Percentiles rank a stretch among this genome's conserved stretches.
Conservation (phyloP, 2,797 vertebrate genomes). For the Melopsittacus undulatus region DNA sequence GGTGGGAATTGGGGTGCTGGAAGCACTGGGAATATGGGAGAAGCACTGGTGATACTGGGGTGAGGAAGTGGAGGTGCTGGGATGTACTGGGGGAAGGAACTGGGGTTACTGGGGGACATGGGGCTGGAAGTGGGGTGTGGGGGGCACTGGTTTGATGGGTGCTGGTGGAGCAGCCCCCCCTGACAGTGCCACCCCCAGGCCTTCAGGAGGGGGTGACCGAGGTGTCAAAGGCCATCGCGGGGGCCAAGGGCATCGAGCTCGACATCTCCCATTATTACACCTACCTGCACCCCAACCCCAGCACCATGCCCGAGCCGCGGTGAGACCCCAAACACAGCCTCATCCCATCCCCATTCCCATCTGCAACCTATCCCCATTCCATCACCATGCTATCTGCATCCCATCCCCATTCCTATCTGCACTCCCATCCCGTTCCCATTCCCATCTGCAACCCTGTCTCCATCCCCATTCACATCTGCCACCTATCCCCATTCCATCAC, state of each 20-base stretch:
- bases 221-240: not conserved
- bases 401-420: too few species aligned
- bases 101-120: not conserved
- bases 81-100: too few species aligned
- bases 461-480: too few species aligned
- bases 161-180: too few species aligned
- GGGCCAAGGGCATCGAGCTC: not conserved
- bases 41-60: not conserved
- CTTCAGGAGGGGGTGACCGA: not conserved
- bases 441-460: too few species aligned
- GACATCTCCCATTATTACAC: not conserved
- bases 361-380: too few species aligned
- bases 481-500: too few species aligned
- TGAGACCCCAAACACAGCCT: not conserved
- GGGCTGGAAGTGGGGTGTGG: too few species aligned
- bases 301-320: not conserved
- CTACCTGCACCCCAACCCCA: slow-evolving; percentile 15
- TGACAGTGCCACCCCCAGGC: not conserved
- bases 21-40: not conserved
- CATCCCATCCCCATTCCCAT: too few species aligned
- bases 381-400: too few species aligned
- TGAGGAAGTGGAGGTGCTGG: not conserved
- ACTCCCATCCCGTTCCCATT: too few species aligned
- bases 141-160: not conserved
- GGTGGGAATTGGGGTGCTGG: too few species aligned